Evolutionary conservation across 2,797 vertebrate species (phyloP).

Genomic region (Apodemus agrarius): DNA sequence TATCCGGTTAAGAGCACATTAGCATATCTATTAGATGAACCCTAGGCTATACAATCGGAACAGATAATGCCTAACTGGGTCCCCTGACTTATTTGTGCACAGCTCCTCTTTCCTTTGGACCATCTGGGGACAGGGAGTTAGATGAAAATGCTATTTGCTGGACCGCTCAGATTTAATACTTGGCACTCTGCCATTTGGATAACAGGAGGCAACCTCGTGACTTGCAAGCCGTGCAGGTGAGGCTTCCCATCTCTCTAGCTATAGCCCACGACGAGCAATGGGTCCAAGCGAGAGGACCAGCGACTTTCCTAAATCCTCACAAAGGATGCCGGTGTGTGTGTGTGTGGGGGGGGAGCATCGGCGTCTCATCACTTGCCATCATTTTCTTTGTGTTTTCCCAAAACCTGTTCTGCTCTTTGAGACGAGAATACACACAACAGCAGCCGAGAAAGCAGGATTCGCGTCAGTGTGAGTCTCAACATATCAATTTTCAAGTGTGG

Average conservation of each 20-base stretch:
- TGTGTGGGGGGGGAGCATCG: neutral
- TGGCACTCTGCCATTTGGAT: conserved; percentile 64
- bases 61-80: neutral
- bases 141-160: conserved; percentile 64
- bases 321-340: neutral
- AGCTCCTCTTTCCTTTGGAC: conserved; percentile 8
- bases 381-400: conserved; percentile 73
- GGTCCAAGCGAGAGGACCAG: conserved; percentile 47
- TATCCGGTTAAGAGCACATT: conserved; percentile 67
- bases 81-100: conserved; percentile 1
- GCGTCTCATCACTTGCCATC: conserved; percentile 44
- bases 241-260: conserved; percentile 27
- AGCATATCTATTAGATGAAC: conserved; percentile 68
- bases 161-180: conserved; percentile 71
- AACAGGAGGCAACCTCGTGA: conserved; percentile 48
- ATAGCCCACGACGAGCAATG: conserved; percentile 18
- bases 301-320: conserved; percentile 20
- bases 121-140: neutral
- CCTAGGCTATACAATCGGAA: neutral
- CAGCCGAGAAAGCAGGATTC: conserved; percentile 69
- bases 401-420: conserved; percentile 68
- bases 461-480: conserved; percentile 79
- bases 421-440: conserved; percentile 78
- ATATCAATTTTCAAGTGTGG: conserved; percentile 81
- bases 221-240: conserved; percentile 56